Evolutionary conservation across 2,888 invertebrate species (phyloP).

Genomic region (Scaptomyza polygonia): DNA sequence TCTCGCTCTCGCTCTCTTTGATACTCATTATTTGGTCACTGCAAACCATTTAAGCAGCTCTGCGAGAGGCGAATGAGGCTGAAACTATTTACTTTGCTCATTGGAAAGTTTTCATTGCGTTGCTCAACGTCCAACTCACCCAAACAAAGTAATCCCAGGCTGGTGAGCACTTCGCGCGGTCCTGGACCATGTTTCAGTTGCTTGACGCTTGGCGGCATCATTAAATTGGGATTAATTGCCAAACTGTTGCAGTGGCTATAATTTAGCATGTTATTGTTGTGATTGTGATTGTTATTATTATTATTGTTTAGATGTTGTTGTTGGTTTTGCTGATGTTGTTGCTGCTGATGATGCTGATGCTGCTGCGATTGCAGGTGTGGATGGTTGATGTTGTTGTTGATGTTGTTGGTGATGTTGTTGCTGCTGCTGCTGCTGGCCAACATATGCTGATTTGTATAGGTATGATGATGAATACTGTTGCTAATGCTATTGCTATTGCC

Average conservation of each 20-base stretch:
- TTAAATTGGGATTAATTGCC: slow-evolving; percentile 44
- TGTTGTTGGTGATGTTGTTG: slow-evolving; percentile 52
- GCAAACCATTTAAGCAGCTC: not conserved
- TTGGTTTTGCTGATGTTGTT: slow-evolving; percentile 32
- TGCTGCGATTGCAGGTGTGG: slow-evolving; percentile 41
- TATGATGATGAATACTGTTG: slow-evolving; percentile 76
- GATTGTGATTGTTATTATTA: slow-evolving; percentile 44
- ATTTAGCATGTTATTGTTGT: slow-evolving; percentile 52
- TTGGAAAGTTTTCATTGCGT: not conserved
- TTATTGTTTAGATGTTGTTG: slow-evolving; percentile 30
- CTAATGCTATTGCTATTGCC: slow-evolving; percentile 30
- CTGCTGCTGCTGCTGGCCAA: slow-evolving; percentile 65
- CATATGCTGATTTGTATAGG: slow-evolving; percentile 81
- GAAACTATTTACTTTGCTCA: not conserved
- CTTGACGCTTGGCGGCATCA: slow-evolving; percentile 48
- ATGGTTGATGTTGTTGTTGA: slow-evolving; percentile 38
- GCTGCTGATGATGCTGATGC: slow-evolving; percentile 42
- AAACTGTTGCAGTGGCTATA: slow-evolving; percentile 56
- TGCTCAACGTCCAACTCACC: slow-evolving; percentile 67
- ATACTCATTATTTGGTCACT: no score
- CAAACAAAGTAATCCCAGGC: slow-evolving; percentile 92
- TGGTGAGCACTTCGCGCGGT: slow-evolving; percentile 92
- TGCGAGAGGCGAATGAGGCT: not conserved
- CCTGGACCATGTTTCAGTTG: slow-evolving; percentile 86
- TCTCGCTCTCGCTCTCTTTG: no score